Conservation (phyloP, 1,140 invertebrate species). For the Gyrodactylus bullatarudis region DNA sequence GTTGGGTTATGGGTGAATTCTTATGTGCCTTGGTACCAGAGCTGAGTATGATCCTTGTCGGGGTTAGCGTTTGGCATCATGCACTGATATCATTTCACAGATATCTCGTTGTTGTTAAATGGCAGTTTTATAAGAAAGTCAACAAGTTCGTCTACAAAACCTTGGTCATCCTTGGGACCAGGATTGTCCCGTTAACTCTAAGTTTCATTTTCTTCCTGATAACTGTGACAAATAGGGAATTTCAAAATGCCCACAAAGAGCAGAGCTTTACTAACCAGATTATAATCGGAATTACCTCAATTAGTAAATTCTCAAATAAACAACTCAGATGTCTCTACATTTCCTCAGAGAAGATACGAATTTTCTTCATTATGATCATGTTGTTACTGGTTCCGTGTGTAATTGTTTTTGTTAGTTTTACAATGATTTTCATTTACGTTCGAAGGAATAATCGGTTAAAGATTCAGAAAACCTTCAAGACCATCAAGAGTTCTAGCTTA, state of each 20-base stretch:
- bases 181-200: slow-evolving; percentile 13
- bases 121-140: slow-evolving; percentile 17
- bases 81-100: slow-evolving; percentile 18
- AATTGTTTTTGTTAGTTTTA: slow-evolving; percentile 17
- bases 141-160: slow-evolving; percentile 16
- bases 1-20: slow-evolving; percentile 13
- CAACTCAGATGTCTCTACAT: slow-evolving; percentile 2
- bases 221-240: background rate
- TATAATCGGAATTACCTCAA: background rate
- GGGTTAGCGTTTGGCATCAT: slow-evolving; percentile 18
- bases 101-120: slow-evolving; percentile 17
- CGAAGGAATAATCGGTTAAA: slow-evolving; percentile 9
- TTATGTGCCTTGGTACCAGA: slow-evolving; percentile 16
- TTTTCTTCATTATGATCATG: slow-evolving; percentile 15
- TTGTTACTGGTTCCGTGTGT: slow-evolving; percentile 17
- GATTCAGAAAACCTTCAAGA: slow-evolving; percentile 9
- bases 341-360: slow-evolving; percentile 10
- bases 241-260: background rate
- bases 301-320: background rate
- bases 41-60: slow-evolving; percentile 16
- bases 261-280: background rate
- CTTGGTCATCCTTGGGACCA: slow-evolving; percentile 14
- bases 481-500: slow-evolving; percentile 12
- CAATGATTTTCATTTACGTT: slow-evolving; percentile 18
- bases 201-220: background rate